These are phyloP conservation scores for Anthopleura xanthogrammica DNA, from an alignment of 92 coral and sea anemone genomes.

Conservation along the genomic window DNA sequence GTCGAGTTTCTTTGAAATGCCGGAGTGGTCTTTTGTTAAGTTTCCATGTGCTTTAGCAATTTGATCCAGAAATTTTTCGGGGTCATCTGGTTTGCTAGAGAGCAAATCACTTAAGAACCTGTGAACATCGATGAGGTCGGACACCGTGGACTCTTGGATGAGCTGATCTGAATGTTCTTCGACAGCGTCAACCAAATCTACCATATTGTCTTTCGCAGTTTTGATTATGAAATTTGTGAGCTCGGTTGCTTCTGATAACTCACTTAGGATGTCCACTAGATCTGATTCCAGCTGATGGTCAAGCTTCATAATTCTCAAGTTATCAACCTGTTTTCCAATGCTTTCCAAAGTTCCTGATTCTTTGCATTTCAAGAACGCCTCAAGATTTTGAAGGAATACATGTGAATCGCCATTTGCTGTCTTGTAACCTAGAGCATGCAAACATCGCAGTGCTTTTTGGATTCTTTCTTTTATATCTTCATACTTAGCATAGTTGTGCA, in stretches of 20 bases:
- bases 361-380: constrained; percentile 2
- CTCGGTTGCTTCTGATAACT: constrained; percentile 67
- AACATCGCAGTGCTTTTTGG: constrained; percentile 39
- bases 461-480: constrained; percentile 47
- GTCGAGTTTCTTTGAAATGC: neutral
- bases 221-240: constrained; percentile 64
- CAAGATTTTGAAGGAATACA: too few species aligned
- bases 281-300: neutral
- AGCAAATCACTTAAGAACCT: constrained; percentile 73
- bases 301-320: too few species aligned
- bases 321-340: constrained; percentile 32
- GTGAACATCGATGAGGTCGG: constrained; percentile 91
- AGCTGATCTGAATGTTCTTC: constrained; percentile 97
- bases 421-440: constrained; percentile 52
- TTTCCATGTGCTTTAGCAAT: constrained; percentile 32
- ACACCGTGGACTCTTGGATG: constrained; percentile 87
- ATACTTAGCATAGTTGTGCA: constrained; percentile 39
- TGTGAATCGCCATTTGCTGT: too few species aligned
- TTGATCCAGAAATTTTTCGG: constrained; percentile 39
- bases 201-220: constrained; percentile 89
- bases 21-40: constrained; percentile 18
- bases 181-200: constrained; percentile 88
- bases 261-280: constrained; percentile 51
- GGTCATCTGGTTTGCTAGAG: constrained; percentile 29
- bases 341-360: constrained; percentile 19